Conservation (phyloP, 2,797 vertebrate genomes). For the Graptemys geographica region DNA sequence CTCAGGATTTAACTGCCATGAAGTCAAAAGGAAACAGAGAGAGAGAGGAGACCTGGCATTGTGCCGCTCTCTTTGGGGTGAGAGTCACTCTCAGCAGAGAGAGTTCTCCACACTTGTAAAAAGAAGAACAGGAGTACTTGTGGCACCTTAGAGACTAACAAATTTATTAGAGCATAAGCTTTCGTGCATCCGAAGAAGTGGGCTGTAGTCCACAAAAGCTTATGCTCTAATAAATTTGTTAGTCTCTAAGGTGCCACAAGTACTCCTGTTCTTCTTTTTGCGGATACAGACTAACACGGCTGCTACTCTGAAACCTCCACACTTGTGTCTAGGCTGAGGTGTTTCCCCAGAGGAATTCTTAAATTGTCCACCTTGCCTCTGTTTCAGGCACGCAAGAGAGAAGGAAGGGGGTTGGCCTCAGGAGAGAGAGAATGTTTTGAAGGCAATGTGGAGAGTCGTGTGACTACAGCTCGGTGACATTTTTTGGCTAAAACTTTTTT, state of each 20-base stretch:
- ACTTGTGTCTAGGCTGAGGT: background rate
- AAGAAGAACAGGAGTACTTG: too few species aligned
- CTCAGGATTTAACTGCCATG: background rate
- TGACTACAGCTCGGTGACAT: background rate
- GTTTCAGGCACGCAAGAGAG: background rate
- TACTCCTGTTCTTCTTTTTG: too few species aligned
- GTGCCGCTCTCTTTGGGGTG: background rate
- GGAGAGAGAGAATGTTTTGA: background rate
- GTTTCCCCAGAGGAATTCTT: background rate
- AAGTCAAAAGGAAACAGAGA: background rate
- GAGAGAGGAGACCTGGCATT: rapidly evolving
- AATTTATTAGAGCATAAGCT: too few species aligned
- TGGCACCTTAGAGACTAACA: too few species aligned
- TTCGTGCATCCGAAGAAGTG: too few species aligned
- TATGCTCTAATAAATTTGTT: too few species aligned
- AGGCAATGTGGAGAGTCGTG: background rate
- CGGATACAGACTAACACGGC: too few species aligned
- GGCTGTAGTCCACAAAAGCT: too few species aligned
- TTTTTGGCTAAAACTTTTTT: background rate
- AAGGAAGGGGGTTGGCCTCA: too few species aligned
- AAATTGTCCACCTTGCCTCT: background rate
- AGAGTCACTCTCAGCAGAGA: background rate
- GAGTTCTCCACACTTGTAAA: background rate
- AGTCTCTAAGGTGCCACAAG: too few species aligned
- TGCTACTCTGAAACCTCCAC: too few species aligned